Evolutionary conservation across 2,888 invertebrate genomes (phyloP), one percentile per base, ranked within the genome.

Genomic region (Drosophila subquinaria): DNA sequence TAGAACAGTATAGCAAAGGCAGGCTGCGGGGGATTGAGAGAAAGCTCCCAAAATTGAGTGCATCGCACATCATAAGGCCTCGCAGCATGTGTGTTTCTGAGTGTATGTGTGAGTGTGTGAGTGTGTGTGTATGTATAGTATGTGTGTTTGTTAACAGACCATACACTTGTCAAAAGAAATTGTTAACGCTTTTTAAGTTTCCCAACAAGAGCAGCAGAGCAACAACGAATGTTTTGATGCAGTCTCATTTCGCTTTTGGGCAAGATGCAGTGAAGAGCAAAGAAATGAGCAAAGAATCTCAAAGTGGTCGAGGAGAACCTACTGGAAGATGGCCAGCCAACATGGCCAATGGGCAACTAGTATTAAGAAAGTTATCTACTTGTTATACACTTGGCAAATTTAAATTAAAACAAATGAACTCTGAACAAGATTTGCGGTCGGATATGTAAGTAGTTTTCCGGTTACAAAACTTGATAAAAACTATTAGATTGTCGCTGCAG

Each of bases 121-220:
- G 13, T 38, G 38, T 45, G 3, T 45, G 33, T 57, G 69, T 33
- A 38, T 40, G 64, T 50, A 51, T 57, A 20, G 64, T 50, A 51
- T 57, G 27, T 52, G 55, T 35, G 43, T 36, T 45, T 67, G 52
- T 30, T 35, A 40, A 48, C 27, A 50, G 6, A 67, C 48, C 55
- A 55, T 47, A 40, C 35, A 65, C 72, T 79, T 86, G 69, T 65
- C 70, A 64, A 83, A 67, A 71, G 69, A 85, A 81, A 76, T 87
- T 84, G 69, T 69, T 76, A 60, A 87, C 76, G 73, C 82, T 73
- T 87, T 76, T 84, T 74, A 68, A 76, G 68, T 79, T 69, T 53
- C 2, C 13, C 57, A 53, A 69, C 50, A 53, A 47, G 27, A 47
- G 52, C 64, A 57, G n/a, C 38, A 47, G 27, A 47, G 52, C 64